Evolutionary conservation across 2,888 invertebrate species (phyloP).

Genomic region (Dastarcus helophoroides): DNA sequence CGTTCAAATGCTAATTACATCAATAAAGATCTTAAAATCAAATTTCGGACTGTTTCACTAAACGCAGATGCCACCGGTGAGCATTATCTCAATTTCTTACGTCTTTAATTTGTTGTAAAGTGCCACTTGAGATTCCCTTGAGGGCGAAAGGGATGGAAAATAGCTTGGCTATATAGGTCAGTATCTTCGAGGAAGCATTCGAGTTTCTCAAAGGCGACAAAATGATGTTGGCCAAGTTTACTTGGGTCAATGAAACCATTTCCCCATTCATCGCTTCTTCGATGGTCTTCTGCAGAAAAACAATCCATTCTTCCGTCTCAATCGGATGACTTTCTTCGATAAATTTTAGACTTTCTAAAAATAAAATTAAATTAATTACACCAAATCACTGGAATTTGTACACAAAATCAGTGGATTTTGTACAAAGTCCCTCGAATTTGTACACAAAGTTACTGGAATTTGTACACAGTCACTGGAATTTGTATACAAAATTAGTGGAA

Average conservation of each 20-base stretch:
- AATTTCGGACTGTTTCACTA: too few relatives aligned
- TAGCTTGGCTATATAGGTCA: constrained; percentile 51
- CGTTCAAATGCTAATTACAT: too few relatives aligned
- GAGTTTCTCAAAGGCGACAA: constrained; percentile 53
- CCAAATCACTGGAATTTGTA: too few relatives aligned
- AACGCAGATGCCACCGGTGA: too few relatives aligned
- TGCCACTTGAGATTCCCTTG: constrained; percentile 34
- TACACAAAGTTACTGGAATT: too few relatives aligned
- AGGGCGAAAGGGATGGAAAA: constrained; percentile 53
- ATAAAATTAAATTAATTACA: too few relatives aligned
- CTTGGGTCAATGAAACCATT: constrained; percentile 58
- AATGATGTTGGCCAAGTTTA: constrained; percentile 46
- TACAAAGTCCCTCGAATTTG: too few relatives aligned
- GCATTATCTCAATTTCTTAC: too few relatives aligned
- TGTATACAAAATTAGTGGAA: too few relatives aligned
- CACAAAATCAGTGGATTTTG: too few relatives aligned
- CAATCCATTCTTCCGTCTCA: constrained; percentile 80
- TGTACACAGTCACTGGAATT: too few relatives aligned
- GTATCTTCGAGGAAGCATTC: constrained; percentile 48
- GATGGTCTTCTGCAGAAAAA: constrained; percentile 68
- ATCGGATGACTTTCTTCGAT: constrained; percentile 45
- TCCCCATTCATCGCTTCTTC: constrained; percentile 74
- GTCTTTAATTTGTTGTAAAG: constrained; percentile 40
- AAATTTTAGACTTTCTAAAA: constrained; percentile 17
- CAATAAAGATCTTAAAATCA: too few relatives aligned